A percentile compares a stretch with the other conserved stretches of the same genome.
Evolutionary conservation across 2,888 invertebrate species (phyloP).

Genomic region (Prosopocoilus inquinatus): DNA sequence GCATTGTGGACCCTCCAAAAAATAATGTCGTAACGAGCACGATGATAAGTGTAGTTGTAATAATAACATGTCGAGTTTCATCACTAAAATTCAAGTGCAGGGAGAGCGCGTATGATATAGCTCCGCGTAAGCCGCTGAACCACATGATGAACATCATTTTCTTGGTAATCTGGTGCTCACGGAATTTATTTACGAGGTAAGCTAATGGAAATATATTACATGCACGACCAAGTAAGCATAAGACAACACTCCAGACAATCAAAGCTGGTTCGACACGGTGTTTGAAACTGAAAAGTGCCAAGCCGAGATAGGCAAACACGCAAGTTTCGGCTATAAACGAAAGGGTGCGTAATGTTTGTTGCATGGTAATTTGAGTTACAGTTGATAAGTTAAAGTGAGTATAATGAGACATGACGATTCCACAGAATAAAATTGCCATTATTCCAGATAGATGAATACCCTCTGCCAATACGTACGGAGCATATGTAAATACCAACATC

Average conservation of each 20-base stretch:
- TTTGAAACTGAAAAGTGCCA: slow-evolving; percentile 92
- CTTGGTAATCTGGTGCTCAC: slow-evolving; percentile 95
- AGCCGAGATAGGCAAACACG: slow-evolving; percentile 96
- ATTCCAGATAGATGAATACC: slow-evolving; percentile 74
- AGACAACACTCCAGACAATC: slow-evolving; percentile 90
- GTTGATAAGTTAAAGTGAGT: slow-evolving; percentile 98
- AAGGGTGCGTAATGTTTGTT: slow-evolving; percentile 95
- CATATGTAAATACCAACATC: slow-evolving; percentile 98
- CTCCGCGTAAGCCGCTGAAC: slow-evolving; percentile 96
- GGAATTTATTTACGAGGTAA: slow-evolving; percentile 89
- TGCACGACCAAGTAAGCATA: slow-evolving; percentile 91
- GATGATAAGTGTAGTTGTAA: slow-evolving; percentile 97
- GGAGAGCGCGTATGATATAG: slow-evolving; percentile 96
- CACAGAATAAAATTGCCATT: slow-evolving; percentile 98
- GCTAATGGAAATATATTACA: slow-evolving; percentile 96
- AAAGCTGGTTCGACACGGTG: slow-evolving; percentile 89
- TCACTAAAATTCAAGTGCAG: slow-evolving; percentile 92
- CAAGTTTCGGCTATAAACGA: slow-evolving; percentile 98
- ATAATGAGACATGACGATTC: slow-evolving; percentile 99
- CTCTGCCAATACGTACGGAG: slow-evolving; percentile 97
- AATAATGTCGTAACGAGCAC: slow-evolving; percentile 93
- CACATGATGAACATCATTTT: slow-evolving; percentile 99
- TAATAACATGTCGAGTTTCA: slow-evolving; percentile 93
- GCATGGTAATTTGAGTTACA: slow-evolving; percentile 98
- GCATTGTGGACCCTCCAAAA: slow-evolving; percentile 97